Evolutionary conservation across 2,888 invertebrate species (phyloP), one percentile per base, ranked within the genome.

Genomic region (Napeogenes inachia): DNA sequence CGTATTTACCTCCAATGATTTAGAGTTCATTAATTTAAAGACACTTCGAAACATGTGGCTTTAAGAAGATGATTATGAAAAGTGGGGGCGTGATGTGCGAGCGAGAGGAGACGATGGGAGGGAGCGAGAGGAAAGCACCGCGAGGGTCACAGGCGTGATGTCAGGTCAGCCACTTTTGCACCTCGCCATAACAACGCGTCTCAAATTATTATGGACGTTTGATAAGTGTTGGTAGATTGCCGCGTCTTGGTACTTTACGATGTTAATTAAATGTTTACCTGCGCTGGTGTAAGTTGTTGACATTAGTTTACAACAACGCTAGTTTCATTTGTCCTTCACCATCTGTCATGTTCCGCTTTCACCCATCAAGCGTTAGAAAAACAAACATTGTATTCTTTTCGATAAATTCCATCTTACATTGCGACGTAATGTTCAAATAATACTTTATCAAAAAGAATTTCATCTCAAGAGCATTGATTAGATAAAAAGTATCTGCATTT

Each of bases 101-200:
- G 78, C 61, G 85, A 78, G 87, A 85, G 72, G 70, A 77, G 64
- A 65, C 68, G 67, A 68, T 70, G 71, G 61, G 84, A 69, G 79
- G 68, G 84, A 88, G 72, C 68, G 81, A 73, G 86, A 87, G 70
- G 78, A 67, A 69, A 69, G 73, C 71, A 75, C 73, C 71, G 75
- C 76, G 79, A 84, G 89, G 92, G 91, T 91, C 91, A 89, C 86
- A 85, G 79, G 87, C 91, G 92, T 91, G 91, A 91, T 91, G 90
- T 89, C 87, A 91, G 91, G 90, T 90, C 89, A 91, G 89, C 89
- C 91, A 89, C 90, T 90, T 90, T 91, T 91, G 91, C 88, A 91
- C 91, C 91, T 91, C 91, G 85, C 87, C 84, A 85, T 89, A 90
- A 91, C 91, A 89, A 90, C 89, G 89, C 88, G 89, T 89, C 88